A percentile compares a stretch with the other conserved stretches of the same genome.
Evolutionary conservation across 2,888 invertebrate species (phyloP).

Genomic region (Dromius quadrimaculatus): DNA sequence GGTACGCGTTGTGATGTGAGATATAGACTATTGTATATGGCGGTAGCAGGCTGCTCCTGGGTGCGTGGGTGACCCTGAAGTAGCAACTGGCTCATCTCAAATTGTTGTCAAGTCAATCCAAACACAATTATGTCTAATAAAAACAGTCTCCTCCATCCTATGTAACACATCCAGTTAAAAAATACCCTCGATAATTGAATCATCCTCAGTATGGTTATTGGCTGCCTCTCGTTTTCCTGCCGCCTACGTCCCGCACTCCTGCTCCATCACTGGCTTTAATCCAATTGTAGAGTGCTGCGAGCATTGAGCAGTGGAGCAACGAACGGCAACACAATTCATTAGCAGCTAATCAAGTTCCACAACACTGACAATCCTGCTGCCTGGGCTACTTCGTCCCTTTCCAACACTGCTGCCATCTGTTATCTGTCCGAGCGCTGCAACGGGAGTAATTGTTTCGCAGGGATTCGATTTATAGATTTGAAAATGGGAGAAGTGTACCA

Average conservation of each 20-base stretch:
- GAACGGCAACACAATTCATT: conserved; percentile 63
- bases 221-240: not conserved
- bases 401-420: conserved; percentile 59
- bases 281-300: conserved; percentile 59
- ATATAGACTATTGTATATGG: no score
- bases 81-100: not conserved
- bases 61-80: no score
- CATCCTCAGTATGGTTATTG: conserved; percentile 27
- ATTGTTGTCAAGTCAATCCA: not conserved
- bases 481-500: no score
- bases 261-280: conserved; percentile 58
- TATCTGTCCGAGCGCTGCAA: conserved; percentile 60
- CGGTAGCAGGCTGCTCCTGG: no score
- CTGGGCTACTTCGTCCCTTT: conserved; percentile 38
- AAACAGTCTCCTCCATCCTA: not conserved
- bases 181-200: conserved; percentile 21
- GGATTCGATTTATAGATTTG: conserved; percentile 60
- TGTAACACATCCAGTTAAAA: conserved; percentile 30
- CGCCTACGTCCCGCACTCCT: not conserved
- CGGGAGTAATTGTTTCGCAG: conserved; percentile 59
- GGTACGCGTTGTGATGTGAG: no score
- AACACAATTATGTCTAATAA: not conserved
- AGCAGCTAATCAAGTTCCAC: conserved; percentile 65
- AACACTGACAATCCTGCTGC: conserved; percentile 62
- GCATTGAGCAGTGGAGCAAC: conserved; percentile 47